These are phyloP conservation scores for Epinotia demarniana DNA, from an alignment of 2,888 invertebrate genomes.

Conservation along the genomic window DNA sequence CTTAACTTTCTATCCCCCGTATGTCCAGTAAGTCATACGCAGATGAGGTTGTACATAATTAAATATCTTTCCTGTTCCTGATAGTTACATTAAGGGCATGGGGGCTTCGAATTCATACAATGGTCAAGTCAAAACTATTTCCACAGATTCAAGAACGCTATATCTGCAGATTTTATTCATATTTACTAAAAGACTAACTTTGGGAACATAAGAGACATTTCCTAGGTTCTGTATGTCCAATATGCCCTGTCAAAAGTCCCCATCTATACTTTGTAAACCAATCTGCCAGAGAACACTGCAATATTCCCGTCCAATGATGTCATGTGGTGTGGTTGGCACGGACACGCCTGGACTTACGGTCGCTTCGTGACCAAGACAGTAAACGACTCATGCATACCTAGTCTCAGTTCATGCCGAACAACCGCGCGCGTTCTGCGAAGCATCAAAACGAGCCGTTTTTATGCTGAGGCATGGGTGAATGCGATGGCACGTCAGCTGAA, in stretches of 20 bases:
- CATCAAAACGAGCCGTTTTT: conserved; percentile 54
- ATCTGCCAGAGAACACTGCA: conserved; percentile 15
- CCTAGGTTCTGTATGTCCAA: neutral
- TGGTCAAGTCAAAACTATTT: no score
- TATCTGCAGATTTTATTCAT: no score
- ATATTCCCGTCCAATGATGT: conserved; percentile 65
- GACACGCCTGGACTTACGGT: conserved; percentile 65
- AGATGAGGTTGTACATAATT: neutral
- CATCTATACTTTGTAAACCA: conserved; percentile 7
- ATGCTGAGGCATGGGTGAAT: conserved; percentile 48
- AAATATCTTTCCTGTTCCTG: neutral
- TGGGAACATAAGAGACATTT: neutral
- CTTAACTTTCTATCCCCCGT: neutral
- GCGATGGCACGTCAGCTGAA: conserved; percentile 45
- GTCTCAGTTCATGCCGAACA: conserved; percentile 61
- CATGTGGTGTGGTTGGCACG: conserved; percentile 69
- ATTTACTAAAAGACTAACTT: neutral
- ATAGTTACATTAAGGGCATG: no score
- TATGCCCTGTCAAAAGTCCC: neutral
- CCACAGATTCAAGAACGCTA: no score
- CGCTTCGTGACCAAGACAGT: conserved; percentile 67
- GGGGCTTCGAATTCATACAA: no score
- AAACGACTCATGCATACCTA: conserved; percentile 67
- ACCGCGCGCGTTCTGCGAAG: conserved; percentile 56
- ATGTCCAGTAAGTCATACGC: neutral